Conservation (phyloP, 1,140 invertebrate genomes). For the Carposina sasakii region DNA sequence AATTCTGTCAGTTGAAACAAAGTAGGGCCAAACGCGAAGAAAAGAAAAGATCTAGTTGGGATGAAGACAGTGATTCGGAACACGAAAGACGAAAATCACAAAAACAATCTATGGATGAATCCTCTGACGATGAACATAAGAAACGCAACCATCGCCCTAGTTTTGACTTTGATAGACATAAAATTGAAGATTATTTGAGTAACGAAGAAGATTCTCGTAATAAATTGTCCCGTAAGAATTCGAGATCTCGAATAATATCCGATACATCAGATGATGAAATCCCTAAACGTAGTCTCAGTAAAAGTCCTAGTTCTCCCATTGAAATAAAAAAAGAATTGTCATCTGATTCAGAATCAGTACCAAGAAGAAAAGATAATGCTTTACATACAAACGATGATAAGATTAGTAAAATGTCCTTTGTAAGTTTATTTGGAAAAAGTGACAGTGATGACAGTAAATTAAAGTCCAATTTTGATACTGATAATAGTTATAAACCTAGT, state of each 20-base stretch:
- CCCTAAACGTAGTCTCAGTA: slow-evolving; percentile 52
- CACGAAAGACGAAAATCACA: slow-evolving; percentile 58
- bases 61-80: slow-evolving; percentile 83
- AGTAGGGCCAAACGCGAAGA: slow-evolving; percentile 88
- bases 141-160: slow-evolving; percentile 63
- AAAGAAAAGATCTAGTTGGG: slow-evolving; percentile 91
- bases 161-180: slow-evolving; percentile 54
- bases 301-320: slow-evolving; percentile 51
- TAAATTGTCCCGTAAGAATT: slow-evolving; percentile 72
- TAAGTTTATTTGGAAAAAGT: slow-evolving; percentile 62
- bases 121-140: slow-evolving; percentile 74
- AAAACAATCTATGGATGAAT: slow-evolving; percentile 72
- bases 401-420: slow-evolving; percentile 61
- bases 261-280: slow-evolving; percentile 75
- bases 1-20: slow-evolving; percentile 91
- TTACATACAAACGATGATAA: slow-evolving; percentile 49
- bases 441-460: slow-evolving; percentile 60
- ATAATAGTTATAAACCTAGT: slow-evolving; percentile 44
- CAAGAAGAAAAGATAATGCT: slow-evolving; percentile 37
- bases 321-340: slow-evolving; percentile 60
- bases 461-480: slow-evolving; percentile 41
- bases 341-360: slow-evolving; percentile 67
- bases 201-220: slow-evolving; percentile 63
- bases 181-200: slow-evolving; percentile 50
- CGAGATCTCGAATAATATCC: slow-evolving; percentile 74